A percentile compares a stretch with the other conserved stretches of the same genome.
Conservation (phyloP, 2,797 vertebrate species). For the Chanos chanos region DNA sequence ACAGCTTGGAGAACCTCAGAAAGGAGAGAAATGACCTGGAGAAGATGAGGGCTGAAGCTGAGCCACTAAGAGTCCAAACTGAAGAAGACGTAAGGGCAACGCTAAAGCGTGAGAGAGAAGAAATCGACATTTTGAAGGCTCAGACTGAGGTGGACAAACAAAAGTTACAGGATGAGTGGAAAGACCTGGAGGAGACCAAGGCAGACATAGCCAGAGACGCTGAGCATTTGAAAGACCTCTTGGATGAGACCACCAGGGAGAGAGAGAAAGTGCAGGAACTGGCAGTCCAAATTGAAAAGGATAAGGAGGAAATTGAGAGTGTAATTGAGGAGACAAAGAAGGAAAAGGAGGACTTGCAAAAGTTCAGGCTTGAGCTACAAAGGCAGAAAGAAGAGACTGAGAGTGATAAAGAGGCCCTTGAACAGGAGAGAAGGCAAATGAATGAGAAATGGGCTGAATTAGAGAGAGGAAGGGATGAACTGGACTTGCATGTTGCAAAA, state of each 20-base stretch:
- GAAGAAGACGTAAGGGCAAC: conserved; percentile 2
- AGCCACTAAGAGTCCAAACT: conserved; percentile 7
- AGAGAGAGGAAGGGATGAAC: too few relatives aligned
- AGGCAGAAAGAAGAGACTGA: not conserved
- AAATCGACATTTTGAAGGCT: not conserved
- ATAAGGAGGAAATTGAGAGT: not conserved
- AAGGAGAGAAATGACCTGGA: not conserved
- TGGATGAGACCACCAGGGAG: not conserved
- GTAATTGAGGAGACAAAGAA: not conserved
- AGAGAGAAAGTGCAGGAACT: not conserved
- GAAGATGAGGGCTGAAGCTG: too few relatives aligned
- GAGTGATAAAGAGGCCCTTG: not conserved
- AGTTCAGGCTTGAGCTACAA: not conserved
- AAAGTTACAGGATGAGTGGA: not conserved
- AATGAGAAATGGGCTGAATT: too few relatives aligned
- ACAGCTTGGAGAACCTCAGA: conserved; percentile 7
- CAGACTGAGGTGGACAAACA: conserved; percentile 9
- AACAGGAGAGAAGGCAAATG: conserved; percentile 2
- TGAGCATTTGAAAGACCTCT: not conserved
- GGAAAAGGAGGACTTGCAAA: conserved; percentile 2
- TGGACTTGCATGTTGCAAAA: not conserved
- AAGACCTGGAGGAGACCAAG: not conserved
- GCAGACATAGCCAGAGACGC: not conserved
- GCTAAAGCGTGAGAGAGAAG: too few relatives aligned
- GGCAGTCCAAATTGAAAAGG: not conserved